Base-by-base conservation (phyloP, 2,888 invertebrate species). In the Tenthredo scrophulariae region DNA sequence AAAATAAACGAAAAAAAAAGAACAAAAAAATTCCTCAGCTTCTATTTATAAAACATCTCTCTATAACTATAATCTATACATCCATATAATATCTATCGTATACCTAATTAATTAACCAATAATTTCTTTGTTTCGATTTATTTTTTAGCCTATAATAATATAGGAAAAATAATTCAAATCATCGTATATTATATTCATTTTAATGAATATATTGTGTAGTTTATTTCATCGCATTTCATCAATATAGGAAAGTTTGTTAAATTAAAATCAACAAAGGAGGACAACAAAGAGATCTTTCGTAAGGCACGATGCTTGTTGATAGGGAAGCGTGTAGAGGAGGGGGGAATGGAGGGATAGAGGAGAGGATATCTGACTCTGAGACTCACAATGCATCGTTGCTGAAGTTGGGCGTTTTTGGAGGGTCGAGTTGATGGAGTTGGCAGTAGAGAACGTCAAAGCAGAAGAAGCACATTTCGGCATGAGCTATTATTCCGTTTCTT, bases 381-480 rank as follows among this genome's bases (percentile, higher is more conserved):
- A 96, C 98, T 97, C 95, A 98, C 98, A 97, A 98, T 93, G 98
- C 96, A 93, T 98, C 98, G 94, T 99, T 98, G 92, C 97, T 97
- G 94, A 99, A 99, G 94, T 96, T 95, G 91, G 99, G 98, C 90
- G 96, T 95, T 94, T 97, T 97, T 89, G 99, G 99, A 89, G 98
- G 97, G 90, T 98, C 98, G 93, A 97, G 95, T 93, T 97, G 97
- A 94, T 98, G 97, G 91, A 99, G 95, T 94, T 99, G 98, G 94
- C 97, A 96, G 94, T 98, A 97, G 89, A 99, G 96, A 90, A 99
- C 98, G 95, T 99, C 99, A 95, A 99, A 99, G 96, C 99, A 99
- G 95, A 97, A 99, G 95, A 97, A 98, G 93, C 98, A 98, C 99
- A 99, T 99, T 94, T 99, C 99, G 88, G 97, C 97, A 93, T 97